Conservation (phyloP, 2,113 vertebrate genomes). For the Python bivittatus region DNA sequence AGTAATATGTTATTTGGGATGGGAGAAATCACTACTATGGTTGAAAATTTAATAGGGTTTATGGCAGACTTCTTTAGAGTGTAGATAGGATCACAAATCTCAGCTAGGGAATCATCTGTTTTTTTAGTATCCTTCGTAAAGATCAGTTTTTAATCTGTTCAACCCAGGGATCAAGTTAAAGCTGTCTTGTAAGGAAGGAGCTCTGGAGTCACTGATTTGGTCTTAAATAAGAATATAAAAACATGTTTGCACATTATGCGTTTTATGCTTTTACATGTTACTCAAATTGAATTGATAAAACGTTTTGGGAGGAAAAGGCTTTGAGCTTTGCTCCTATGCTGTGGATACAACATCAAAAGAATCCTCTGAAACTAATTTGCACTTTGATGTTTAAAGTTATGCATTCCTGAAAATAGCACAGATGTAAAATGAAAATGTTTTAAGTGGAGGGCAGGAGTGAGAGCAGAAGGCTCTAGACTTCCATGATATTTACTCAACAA, state of each 20-base stretch:
- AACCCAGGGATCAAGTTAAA: not conserved
- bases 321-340: constrained; percentile 53
- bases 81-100: not conserved
- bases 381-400: constrained; percentile 69
- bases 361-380: constrained; percentile 63
- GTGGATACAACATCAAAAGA: constrained; percentile 66
- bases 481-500: constrained; percentile 44
- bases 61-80: not conserved
- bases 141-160: constrained; percentile 7
- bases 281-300: constrained; percentile 67
- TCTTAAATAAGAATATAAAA: constrained; percentile 46
- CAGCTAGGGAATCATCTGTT: too few species aligned
- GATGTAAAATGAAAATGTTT: constrained; percentile 60
- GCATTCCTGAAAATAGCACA: constrained; percentile 52
- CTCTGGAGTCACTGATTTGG: constrained; percentile 48
- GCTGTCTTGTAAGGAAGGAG: constrained; percentile 30
- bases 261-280: constrained; percentile 57
- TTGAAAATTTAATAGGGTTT: not conserved
- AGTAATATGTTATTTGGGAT: not conserved
- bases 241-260: constrained; percentile 53
- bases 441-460: constrained; percentile 24
- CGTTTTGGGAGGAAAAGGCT: constrained; percentile 60
- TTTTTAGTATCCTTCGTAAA: not conserved
- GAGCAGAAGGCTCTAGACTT: constrained; percentile 21
- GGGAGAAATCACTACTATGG: not conserved